Base-by-base conservation (phyloP, 2,797 vertebrate genomes). In the Cryptoblepharus egeriae region DNA sequence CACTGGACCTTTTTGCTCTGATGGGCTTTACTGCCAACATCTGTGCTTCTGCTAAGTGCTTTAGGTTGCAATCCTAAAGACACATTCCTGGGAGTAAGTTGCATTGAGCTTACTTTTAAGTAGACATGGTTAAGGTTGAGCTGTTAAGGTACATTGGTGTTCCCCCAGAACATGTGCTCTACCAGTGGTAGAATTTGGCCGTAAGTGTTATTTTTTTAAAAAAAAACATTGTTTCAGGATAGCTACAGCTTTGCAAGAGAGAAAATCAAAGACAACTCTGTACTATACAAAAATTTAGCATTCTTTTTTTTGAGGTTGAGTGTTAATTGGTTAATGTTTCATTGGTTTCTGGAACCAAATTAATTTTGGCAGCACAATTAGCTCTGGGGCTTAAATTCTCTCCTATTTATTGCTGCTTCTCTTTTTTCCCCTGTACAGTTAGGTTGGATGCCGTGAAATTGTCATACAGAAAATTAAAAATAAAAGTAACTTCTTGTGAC, bases 301-400 rank as follows among this genome's bases (percentile, higher is more conserved):
- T 87, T 80, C 1, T 26, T 68, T 87, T 87, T 52, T 52, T 52
- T 75, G 55, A 80, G 35, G 12, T 75, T 81, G 77, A 84, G 73
- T 39, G 69, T 58, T 65, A 90, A 30, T 37, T 45, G 85, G 52
- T 83, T 84, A 85, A 82, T 70, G n/a, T 69, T 26, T 75, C 75
- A 85, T 0, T 0, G 49, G 35, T 88, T 87, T 75, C 65, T 81
- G 22, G 55, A 45, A 60, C 12, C 1, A 78, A 84, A 37, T 52
- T 78, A 26, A 20, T 74, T 77, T 78, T 39, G 49, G 69, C 61
- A 58, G 63, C 37, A 58, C 28, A 42, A 28, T 1, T 37, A 45
- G 83, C 20, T 49, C 69, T 35, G 42, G 70, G 80, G 77, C 24
- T 78, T 52, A 15, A 5, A 39, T 79, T 52, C 7, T 18, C 79